phyloP scores from a whole-genome alignment of 2,113 vertebrate genomes.

The Phylloscopus whistleri region DNA sequence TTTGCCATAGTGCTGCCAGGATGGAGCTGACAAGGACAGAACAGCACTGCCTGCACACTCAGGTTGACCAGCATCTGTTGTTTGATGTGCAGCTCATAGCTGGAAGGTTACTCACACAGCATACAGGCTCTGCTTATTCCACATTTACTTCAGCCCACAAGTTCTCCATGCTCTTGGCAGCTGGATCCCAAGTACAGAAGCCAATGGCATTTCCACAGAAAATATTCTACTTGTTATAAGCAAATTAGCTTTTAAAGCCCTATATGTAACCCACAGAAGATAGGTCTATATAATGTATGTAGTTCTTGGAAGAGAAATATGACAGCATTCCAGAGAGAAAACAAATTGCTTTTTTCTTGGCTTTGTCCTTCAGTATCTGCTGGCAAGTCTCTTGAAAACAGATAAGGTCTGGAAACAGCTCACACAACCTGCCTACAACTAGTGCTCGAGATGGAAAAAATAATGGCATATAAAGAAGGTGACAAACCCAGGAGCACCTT shows the following conservation, averaged over 20 bases:
- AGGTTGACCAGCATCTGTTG: background rate
- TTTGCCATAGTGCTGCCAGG: background rate
- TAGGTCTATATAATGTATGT: background rate
- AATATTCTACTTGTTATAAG: background rate
- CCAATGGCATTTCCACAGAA: background rate
- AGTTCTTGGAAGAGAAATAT: background rate
- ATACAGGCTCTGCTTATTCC: background rate
- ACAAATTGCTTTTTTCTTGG: background rate
- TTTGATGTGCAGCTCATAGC: background rate
- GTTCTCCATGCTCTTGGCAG: background rate
- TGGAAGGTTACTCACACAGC: background rate
- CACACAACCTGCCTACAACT: background rate
- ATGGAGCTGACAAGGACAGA: background rate
- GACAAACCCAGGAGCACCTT: background rate
- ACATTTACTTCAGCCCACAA: background rate
- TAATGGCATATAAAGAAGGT: background rate
- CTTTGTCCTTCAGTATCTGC: background rate
- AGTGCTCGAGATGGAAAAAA: background rate
- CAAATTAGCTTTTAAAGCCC: background rate
- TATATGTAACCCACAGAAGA: background rate
- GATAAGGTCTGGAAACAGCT: background rate
- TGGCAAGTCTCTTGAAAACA: background rate
- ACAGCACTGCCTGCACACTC: accelerated
- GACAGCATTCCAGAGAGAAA: background rate
- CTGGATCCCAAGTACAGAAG: background rate